A percentile compares a stretch with the other conserved stretches of the same genome.
Conservation (phyloP, 2,113 vertebrate species). For the Gallinago jamesoni region DNA sequence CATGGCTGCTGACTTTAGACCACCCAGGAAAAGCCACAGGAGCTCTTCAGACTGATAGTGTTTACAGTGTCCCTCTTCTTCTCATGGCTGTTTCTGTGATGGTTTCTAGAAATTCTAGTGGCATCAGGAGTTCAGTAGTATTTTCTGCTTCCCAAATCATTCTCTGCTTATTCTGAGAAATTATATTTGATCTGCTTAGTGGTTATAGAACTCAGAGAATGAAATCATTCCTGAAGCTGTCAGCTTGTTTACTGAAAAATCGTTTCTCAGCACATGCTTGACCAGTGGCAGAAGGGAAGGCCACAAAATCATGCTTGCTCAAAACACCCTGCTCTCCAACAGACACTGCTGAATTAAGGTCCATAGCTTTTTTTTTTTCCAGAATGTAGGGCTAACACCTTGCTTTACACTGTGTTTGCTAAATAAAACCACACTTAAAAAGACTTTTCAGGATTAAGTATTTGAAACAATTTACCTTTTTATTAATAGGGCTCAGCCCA, state of each 20-base stretch:
- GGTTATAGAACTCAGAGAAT: not conserved
- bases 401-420: not conserved
- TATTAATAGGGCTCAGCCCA: not conserved
- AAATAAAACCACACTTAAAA: not conserved
- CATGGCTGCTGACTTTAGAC: not conserved
- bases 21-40: not conserved
- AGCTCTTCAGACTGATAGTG: not conserved
- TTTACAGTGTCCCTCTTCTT: not conserved
- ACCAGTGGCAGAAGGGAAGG: not conserved
- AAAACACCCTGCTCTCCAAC: accelerated
- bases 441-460: not conserved
- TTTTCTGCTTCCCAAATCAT: not conserved
- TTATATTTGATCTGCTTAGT: not conserved
- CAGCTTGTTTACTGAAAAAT: not conserved
- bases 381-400: not conserved
- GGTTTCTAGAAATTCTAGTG: not conserved
- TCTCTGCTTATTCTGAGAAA: not conserved
- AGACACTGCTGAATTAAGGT: not conserved
- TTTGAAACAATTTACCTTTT: not conserved
- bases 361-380: not conserved
- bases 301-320: not conserved
- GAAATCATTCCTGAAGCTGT: not conserved
- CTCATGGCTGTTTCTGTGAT: not conserved
- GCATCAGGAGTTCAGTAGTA: not conserved
- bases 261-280: not conserved